Percentiles rank a stretch among this genome's conserved stretches.
Conservation (phyloP, 2,888 invertebrate species). For the Hypomecis atomaria region DNA sequence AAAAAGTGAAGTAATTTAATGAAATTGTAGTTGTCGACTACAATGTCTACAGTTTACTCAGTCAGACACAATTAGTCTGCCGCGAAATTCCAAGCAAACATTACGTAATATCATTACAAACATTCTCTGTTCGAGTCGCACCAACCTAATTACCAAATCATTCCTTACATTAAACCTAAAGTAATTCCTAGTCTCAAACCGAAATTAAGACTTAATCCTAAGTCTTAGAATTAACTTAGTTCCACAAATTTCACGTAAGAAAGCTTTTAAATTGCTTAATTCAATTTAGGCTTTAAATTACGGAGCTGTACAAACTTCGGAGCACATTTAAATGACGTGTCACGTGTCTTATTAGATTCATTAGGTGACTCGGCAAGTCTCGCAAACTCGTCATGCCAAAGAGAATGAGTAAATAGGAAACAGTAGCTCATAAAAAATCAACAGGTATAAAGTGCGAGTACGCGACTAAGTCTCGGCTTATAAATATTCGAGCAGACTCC, state of each 20-base stretch:
- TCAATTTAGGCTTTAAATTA: conserved; percentile 7
- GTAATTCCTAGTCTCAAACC: too few relatives aligned
- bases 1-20: too few relatives aligned
- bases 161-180: too few relatives aligned
- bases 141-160: too few relatives aligned
- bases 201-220: too few relatives aligned
- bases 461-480: conserved; percentile 3
- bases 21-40: too few relatives aligned
- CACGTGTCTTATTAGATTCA: conserved; percentile 16
- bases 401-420: conserved; percentile 11
- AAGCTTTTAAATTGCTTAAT: conserved; percentile 3
- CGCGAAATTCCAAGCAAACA: too few relatives aligned
- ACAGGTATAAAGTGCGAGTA: conserved; percentile 9
- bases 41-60: too few relatives aligned
- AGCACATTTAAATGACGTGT: conserved; percentile 5
- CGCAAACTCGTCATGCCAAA: conserved; percentile 3
- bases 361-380: conserved; percentile 7
- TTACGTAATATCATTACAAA: too few relatives aligned
- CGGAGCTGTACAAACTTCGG: background rate
- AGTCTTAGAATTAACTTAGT: too few relatives aligned
- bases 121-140: too few relatives aligned
- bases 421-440: conserved; percentile 5
- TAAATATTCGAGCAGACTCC: conserved; percentile 13
- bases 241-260: background rate
- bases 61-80: too few relatives aligned